A percentile compares a stretch with the other conserved stretches of the same genome.
phyloP scores from a whole-genome alignment of 2,888 invertebrate genomes.

The Lasioglossum oenotherae region DNA sequence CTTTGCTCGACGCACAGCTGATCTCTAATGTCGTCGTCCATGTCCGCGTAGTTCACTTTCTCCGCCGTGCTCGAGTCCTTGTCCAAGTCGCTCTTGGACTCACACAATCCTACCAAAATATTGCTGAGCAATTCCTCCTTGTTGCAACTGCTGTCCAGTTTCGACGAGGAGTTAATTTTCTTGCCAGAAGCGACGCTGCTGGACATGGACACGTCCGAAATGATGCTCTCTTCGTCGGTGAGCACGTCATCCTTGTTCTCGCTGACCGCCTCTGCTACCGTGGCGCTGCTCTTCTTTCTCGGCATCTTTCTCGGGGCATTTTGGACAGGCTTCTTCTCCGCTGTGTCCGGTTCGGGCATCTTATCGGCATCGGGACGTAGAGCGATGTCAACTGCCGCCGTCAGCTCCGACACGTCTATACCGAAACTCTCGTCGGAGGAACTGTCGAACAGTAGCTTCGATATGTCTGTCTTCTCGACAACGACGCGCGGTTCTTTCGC shows the following conservation, averaged over 20 bases:
- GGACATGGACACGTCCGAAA: slow-evolving; percentile 77
- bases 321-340: slow-evolving; percentile 4
- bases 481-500: slow-evolving; percentile 72
- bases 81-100: slow-evolving; percentile 33
- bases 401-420: slow-evolving; percentile 78
- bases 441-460: slow-evolving; percentile 77
- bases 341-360: slow-evolving; percentile 42
- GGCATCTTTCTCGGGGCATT: slow-evolving; percentile 16
- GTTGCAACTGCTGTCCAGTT: slow-evolving; percentile 19
- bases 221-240: slow-evolving; percentile 74
- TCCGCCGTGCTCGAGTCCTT: slow-evolving; percentile 46
- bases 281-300: slow-evolving; percentile 32
- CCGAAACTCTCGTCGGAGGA: slow-evolving; percentile 82
- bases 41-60: slow-evolving; percentile 65
- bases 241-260: slow-evolving; percentile 64
- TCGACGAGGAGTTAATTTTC: slow-evolving; percentile 13
- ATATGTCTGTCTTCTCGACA: slow-evolving; percentile 78
- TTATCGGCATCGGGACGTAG: slow-evolving; percentile 75
- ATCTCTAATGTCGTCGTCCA: slow-evolving; percentile 61
- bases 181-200: slow-evolving; percentile 64
- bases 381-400: slow-evolving; percentile 78
- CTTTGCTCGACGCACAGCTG: slow-evolving; percentile 6
- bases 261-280: neutral
- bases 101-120: slow-evolving; percentile 67
- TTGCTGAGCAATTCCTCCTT: slow-evolving; percentile 73